A percentile compares a stretch with the other conserved stretches of the same genome.
Evolutionary conservation across 23 tunicate species (phyloP).

Genomic region (Trididemnum nubilum): DNA sequence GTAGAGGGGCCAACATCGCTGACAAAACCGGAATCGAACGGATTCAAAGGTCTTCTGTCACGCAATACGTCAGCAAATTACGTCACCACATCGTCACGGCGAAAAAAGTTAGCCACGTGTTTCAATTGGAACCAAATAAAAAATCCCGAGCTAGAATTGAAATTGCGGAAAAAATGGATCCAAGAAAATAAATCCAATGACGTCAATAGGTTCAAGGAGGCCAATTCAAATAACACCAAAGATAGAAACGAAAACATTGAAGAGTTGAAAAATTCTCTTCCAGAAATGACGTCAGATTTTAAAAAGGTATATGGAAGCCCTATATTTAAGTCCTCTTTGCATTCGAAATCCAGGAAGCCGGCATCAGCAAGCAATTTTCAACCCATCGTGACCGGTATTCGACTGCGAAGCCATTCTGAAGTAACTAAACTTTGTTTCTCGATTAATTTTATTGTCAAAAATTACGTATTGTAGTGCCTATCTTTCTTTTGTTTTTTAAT

Average conservation of each 20-base stretch:
- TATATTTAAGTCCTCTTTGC: not conserved
- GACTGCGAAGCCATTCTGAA: not conserved
- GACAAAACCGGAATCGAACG: not conserved
- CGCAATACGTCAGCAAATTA: not conserved
- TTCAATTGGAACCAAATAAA: not conserved
- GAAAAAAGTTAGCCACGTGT: not conserved
- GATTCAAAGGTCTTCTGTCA: not conserved
- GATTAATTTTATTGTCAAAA: no score
- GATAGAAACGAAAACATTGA: not conserved
- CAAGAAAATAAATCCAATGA: not conserved
- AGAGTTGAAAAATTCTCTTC: not conserved
- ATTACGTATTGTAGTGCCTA: no score
- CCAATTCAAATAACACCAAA: not conserved
- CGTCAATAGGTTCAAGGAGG: not conserved
- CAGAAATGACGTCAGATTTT: not conserved
- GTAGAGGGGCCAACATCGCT: not conserved
- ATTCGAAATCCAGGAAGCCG: not conserved
- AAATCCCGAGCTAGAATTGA: not conserved
- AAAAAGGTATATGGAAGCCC: not conserved
- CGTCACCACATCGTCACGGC: not conserved
- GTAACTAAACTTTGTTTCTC: no score
- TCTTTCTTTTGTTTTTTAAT: no score
- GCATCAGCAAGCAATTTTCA: not conserved
- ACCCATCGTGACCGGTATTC: not conserved
- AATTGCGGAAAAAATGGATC: constrained; percentile 6